These are phyloP conservation scores for Coenobita brevimanus DNA, from an alignment of 1,140 invertebrate species.

Conservation along the genomic window DNA sequence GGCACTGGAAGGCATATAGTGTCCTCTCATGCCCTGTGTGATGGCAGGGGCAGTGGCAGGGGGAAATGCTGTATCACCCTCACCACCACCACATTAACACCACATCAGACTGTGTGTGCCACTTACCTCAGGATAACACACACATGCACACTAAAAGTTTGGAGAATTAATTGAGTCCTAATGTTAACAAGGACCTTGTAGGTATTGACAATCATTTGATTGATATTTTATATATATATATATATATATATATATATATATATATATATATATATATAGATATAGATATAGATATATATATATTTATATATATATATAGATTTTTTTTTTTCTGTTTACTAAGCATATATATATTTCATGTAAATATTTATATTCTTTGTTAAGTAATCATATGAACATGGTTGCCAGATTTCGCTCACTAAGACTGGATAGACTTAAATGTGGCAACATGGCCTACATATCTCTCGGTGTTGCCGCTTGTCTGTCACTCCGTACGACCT, in stretches of 20 bases:
- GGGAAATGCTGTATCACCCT: conserved; percentile 16
- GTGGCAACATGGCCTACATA: conserved; percentile 67
- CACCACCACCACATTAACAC: conserved; percentile 59
- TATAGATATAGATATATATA: conserved; percentile 53
- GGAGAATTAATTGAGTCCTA: conserved; percentile 44
- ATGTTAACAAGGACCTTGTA: conserved; percentile 51
- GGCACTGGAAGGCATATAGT: neutral
- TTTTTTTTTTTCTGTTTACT: no score
- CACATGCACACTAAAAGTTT: conserved; percentile 61
- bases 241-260: neutral
- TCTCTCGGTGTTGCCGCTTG: conserved; percentile 67
- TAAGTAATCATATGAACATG: conserved; percentile 58
- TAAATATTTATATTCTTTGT: conserved; percentile 57
- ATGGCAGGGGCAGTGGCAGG: conserved; percentile 12
- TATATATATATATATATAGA: neutral
- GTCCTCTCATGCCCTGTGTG: neutral
- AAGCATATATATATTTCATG: conserved; percentile 17
- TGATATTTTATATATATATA: conserved; percentile 44
- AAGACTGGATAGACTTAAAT: conserved; percentile 60
- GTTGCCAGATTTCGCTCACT: conserved; percentile 64
- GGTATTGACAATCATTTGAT: conserved; percentile 44
- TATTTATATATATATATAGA: conserved; percentile 30
- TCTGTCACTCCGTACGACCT: conserved; percentile 64
- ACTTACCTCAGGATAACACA: conserved; percentile 60
- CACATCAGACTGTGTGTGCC: conserved; percentile 59